Evolutionary conservation across 2,888 invertebrate species (phyloP).

Genomic region (Spodoptera picta): DNA sequence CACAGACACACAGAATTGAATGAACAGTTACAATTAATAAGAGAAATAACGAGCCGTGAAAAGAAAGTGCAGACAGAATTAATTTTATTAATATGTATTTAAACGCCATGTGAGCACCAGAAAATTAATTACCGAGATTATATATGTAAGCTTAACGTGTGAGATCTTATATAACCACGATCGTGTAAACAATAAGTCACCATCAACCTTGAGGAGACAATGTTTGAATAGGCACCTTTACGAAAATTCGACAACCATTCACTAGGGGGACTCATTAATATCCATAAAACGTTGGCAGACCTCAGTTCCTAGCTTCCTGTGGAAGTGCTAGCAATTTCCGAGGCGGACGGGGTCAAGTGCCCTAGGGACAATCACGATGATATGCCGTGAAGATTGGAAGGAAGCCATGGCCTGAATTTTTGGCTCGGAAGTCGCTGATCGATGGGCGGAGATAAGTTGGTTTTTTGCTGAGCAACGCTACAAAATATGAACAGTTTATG

Average conservation of each 20-base stretch:
- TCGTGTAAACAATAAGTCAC: conserved; percentile 24
- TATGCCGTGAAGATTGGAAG: conserved; percentile 67
- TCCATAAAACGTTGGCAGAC: conserved; percentile 59
- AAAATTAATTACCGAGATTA: conserved; percentile 33
- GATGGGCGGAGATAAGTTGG: conserved; percentile 32
- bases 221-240: conserved; percentile 17
- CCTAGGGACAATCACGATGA: conserved; percentile 61
- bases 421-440: conserved; percentile 31
- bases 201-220: conserved; percentile 42
- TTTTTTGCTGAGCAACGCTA: conserved; percentile 28
- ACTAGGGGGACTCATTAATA: conserved; percentile 41
- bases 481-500: conserved; percentile 5
- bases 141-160: conserved; percentile 28
- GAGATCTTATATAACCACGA: conserved; percentile 22
- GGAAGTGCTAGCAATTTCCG: conserved; percentile 74
- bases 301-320: conserved; percentile 53
- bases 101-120: conserved; percentile 12
- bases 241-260: conserved; percentile 24
- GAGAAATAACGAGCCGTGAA: conserved; percentile 23
- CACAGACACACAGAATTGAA: neutral
- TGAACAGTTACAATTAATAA: neutral
- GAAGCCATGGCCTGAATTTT: conserved; percentile 69
- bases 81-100: conserved; percentile 17
- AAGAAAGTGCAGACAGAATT: conserved; percentile 38
- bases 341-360: conserved; percentile 71